Evolutionary conservation across 92 coral and sea anemone genomes (phyloP), one percentile per base, ranked within the genome.

Genomic region (Nematostella vectensis): DNA sequence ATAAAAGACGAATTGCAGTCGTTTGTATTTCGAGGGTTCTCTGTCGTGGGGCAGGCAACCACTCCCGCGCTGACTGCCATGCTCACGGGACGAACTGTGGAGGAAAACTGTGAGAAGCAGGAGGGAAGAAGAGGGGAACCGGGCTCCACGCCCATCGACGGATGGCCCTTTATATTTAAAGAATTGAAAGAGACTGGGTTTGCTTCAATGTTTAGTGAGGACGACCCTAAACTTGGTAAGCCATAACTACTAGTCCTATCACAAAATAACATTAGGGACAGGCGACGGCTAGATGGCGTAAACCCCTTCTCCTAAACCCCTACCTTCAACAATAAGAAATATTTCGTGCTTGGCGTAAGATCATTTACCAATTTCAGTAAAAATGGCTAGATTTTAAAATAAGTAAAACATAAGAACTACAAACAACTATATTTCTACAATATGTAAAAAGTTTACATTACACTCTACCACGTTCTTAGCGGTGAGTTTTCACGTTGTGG

Each of bases 151-250:
- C 54, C 62, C 3, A 60, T 81, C 21, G 88, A 81, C 40, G 54
- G 50, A 8, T 81, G 88, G 88, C 88, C 88, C 22, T 75, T 77
- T 48, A 64, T 81, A 23, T 81, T 75, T 39, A 69, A 69, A 27
- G 75, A 75, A 12, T 44, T 72, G 15, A 72, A 68, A 36, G 28
- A 53, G 23, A 52, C 51, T 11, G 88, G 88, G 29, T 63, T 75
- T 58, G 83, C 66, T 9, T 69, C 88, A 8, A 45, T 45, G 51
- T 45, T 8, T 8, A 45, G 51, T 45, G 51, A 45, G 21, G 51
- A 45, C 23, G 51, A 45, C 18, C 51, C 51, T 4, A 17, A 10
- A 4, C 18, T 45, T 9, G 51, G 51, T 45, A 45, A 45, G 51
- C 8, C 42, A 15, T 8, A 36, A 36, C 42, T 8, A 36, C 42